Evolutionary conservation across 2,797 vertebrate species (phyloP).

Genomic region (Benthosema pterotum): DNA sequence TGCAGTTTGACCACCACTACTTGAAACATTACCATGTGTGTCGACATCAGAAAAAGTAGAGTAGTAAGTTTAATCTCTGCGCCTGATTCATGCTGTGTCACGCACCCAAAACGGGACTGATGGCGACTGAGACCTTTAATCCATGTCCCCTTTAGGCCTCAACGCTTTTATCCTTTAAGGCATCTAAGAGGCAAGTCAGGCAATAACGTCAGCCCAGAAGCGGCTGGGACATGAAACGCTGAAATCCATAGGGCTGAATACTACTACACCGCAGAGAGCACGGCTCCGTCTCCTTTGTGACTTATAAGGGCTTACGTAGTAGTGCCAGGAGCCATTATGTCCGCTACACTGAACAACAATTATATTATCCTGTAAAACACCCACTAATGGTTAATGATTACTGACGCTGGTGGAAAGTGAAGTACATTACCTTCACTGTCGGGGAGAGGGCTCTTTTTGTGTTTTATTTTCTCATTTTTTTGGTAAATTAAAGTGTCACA

Average conservation of each 20-base stretch:
- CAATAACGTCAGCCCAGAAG: too few relatives aligned
- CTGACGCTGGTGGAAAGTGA: slow-evolving; percentile 15
- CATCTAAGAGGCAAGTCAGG: slow-evolving; percentile 14
- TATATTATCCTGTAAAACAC: slow-evolving; percentile 25
- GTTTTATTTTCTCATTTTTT: too few relatives aligned
- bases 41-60: slow-evolving; percentile 29
- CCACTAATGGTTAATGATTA: slow-evolving; percentile 18
- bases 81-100: not conserved
- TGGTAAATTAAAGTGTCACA: too few relatives aligned
- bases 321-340: slow-evolving; percentile 48
- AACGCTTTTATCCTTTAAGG: slow-evolving; percentile 31
- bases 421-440: not conserved
- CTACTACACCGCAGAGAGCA: not conserved
- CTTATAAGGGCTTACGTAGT: slow-evolving; percentile 46
- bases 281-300: slow-evolving; percentile 18
- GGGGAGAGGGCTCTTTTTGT: too few relatives aligned
- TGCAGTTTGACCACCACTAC: slow-evolving; percentile 30
- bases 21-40: slow-evolving; percentile 51
- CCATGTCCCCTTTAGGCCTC: not conserved
- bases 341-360: slow-evolving; percentile 40
- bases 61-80: slow-evolving; percentile 8
- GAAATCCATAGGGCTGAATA: too few relatives aligned
- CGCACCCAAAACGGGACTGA: too few relatives aligned
- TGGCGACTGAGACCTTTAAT: too few relatives aligned
- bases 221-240: too few relatives aligned